Evolutionary conservation across 2,797 vertebrate species (phyloP).

Genomic region (Etheostoma nigrum): DNA sequence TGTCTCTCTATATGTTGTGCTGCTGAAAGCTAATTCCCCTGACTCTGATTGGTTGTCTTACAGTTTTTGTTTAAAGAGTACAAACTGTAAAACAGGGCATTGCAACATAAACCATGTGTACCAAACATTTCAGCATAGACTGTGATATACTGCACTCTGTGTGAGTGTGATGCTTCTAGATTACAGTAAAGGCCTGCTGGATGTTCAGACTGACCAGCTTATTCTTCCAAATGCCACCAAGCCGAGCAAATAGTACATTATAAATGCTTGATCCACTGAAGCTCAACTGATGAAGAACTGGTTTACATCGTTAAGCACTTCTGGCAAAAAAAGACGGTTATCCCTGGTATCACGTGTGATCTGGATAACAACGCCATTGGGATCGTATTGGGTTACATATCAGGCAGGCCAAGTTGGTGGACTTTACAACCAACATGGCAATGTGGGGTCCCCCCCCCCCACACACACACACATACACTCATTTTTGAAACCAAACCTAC

Average conservation of each 20-base stretch:
- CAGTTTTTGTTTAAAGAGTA: not conserved
- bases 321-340: slow-evolving; percentile 1
- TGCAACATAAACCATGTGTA: not conserved
- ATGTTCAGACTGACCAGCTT: slow-evolving; percentile 24
- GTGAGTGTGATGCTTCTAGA: not conserved
- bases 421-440: no score
- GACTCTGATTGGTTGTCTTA: not conserved
- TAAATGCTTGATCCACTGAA: slow-evolving; percentile 29
- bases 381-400: no score
- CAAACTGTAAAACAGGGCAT: not conserved
- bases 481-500: no score
- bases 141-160: not conserved
- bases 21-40: not conserved
- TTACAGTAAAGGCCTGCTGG: not conserved
- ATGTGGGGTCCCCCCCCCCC: no score
- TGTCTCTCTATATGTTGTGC: no score
- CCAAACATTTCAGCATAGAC: not conserved
- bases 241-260: slow-evolving; percentile 35
- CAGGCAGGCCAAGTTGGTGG: no score
- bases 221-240: slow-evolving; percentile 33
- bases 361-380: not conserved
- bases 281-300: slow-evolving; percentile 30
- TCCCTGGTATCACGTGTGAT: not conserved
- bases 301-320: slow-evolving; percentile 37
- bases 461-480: no score